Evolutionary conservation across 2,113 vertebrate genomes (phyloP).

Genomic region (Sapajus apella): DNA sequence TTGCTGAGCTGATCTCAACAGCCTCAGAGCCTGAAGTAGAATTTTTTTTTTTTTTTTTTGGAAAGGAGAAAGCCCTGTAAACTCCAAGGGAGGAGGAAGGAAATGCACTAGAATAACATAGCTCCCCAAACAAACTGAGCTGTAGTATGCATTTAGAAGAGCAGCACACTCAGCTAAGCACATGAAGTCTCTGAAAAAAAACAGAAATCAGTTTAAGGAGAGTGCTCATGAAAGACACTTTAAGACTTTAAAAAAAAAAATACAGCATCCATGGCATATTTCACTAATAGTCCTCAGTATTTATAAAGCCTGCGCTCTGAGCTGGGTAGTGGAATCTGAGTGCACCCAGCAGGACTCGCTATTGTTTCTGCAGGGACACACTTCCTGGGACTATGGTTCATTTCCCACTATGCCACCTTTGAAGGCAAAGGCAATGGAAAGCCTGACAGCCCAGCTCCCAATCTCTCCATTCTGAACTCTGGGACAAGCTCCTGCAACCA

Average conservation of each 20-base stretch:
- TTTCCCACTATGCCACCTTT: background rate
- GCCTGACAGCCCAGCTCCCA: background rate
- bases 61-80: background rate
- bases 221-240: background rate
- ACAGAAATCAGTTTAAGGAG: background rate
- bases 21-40: fast-evolving
- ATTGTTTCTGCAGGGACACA: background rate
- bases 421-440: background rate
- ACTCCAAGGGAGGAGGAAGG: background rate
- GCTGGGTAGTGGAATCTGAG: background rate
- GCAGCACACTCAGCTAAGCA: background rate
- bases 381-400: background rate
- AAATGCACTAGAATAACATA: constrained; percentile 33
- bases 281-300: background rate
- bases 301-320: background rate
- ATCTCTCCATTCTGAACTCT: background rate
- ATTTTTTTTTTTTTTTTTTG: fast-evolving
- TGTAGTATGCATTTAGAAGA: background rate
- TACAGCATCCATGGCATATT: background rate
- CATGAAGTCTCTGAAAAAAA: background rate
- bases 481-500: background rate
- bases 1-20: background rate
- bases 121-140: background rate
- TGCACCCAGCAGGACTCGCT: background rate
- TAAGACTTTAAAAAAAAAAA: background rate